Percentiles rank a stretch among this genome's conserved stretches.
phyloP scores from a whole-genome alignment of 2,797 vertebrate genomes.

The Notolepis coatsorum region DNA sequence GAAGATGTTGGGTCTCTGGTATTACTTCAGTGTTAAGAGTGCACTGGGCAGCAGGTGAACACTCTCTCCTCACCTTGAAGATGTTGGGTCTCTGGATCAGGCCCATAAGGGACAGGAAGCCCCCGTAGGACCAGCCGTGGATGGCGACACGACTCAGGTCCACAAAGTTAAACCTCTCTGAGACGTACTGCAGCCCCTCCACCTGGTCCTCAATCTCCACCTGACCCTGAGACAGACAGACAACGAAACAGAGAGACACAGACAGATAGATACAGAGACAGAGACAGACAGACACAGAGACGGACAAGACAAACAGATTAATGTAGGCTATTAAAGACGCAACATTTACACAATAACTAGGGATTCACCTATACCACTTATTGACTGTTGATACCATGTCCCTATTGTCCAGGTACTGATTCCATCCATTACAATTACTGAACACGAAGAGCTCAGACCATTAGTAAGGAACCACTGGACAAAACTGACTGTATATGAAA shows the following conservation, averaged over 20 bases:
- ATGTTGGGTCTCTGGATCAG: slow-evolving; percentile 94
- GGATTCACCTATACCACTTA: no score
- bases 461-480: no score
- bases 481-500: no score
- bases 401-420: no score
- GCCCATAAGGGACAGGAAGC: slow-evolving; percentile 97
- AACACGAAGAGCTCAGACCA: no score
- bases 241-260: neutral
- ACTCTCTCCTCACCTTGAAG: slow-evolving; percentile 91
- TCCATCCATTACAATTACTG: no score
- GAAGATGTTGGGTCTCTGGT: no score
- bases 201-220: slow-evolving; percentile 99
- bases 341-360: neutral
- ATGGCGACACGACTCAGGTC: slow-evolving; percentile 95
- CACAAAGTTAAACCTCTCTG: slow-evolving; percentile 94
- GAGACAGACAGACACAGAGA: neutral
- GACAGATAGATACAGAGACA: slow-evolving; percentile 1
- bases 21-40: no score
- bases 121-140: slow-evolving; percentile 97
- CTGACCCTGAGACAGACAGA: slow-evolving; percentile 83
- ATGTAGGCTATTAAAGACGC: neutral
- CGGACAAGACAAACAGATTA: neutral
- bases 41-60: no score
- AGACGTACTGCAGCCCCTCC: slow-evolving; percentile 94
- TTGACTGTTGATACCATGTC: no score